These are phyloP conservation scores for Lampropteryx suffumata DNA, from an alignment of 2,888 invertebrate genomes.

Conservation along the genomic window DNA sequence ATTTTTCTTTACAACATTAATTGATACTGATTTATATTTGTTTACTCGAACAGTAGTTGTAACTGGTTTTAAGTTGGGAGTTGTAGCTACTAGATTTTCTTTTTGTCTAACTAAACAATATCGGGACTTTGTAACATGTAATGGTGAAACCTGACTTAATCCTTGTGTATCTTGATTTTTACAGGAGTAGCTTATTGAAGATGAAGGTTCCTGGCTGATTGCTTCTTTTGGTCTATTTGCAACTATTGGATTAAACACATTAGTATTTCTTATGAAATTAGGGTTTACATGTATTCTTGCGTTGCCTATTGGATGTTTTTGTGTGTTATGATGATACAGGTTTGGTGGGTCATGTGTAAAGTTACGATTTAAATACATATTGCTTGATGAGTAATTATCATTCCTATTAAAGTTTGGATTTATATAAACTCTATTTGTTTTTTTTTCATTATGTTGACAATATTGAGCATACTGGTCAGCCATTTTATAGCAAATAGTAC, in stretches of 20 bases:
- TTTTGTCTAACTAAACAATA: slow-evolving; percentile 58
- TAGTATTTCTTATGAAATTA: slow-evolving; percentile 53
- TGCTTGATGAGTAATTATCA: slow-evolving; percentile 20
- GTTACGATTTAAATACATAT: slow-evolving; percentile 62
- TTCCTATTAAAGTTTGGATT: slow-evolving; percentile 69
- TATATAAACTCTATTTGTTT: slow-evolving; percentile 60
- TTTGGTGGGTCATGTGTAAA: slow-evolving; percentile 44
- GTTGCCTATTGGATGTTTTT: slow-evolving; percentile 26
- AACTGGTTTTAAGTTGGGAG: slow-evolving; percentile 25
- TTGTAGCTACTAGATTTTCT: slow-evolving; percentile 27
- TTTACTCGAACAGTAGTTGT: slow-evolving; percentile 58
- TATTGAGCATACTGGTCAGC: slow-evolving; percentile 23
- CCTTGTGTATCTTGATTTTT: slow-evolving; percentile 11
- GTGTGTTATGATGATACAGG: slow-evolving; percentile 1
- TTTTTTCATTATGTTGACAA: slow-evolving; percentile 23
- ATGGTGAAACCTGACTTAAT: slow-evolving; percentile 1
- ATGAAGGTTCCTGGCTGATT: neutral
- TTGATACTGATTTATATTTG: slow-evolving; percentile 66
- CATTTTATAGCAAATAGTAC: slow-evolving; percentile 72
- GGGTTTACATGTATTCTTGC: slow-evolving; percentile 77
- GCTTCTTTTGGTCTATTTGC: neutral
- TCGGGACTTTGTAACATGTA: slow-evolving; percentile 45
- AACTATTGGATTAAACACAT: slow-evolving; percentile 1
- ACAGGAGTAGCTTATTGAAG: too few species aligned
- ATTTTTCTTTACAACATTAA: slow-evolving; percentile 53